Evolutionary conservation across 2,888 invertebrate species (phyloP).

Genomic region (Thera britannica): DNA sequence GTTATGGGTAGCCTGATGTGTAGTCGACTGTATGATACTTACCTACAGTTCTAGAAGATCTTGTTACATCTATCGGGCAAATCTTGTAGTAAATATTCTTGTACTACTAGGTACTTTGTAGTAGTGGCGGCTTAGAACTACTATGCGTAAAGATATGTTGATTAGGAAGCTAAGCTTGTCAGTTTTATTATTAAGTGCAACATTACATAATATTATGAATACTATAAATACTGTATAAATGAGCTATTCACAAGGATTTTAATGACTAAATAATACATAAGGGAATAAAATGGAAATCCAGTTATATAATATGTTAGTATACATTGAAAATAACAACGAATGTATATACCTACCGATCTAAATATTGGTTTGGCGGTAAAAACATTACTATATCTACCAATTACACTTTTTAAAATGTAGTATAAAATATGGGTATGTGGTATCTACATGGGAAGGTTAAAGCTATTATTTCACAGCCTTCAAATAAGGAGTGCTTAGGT

Average conservation of each 20-base stretch:
- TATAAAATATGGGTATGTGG: constrained; percentile 39
- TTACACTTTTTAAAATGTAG: constrained; percentile 10
- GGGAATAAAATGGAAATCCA: constrained; percentile 1
- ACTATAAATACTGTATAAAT: constrained; percentile 57
- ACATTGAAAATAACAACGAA: not conserved
- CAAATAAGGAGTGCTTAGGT: constrained; percentile 67
- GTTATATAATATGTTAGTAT: not conserved
- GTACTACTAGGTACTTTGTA: not conserved
- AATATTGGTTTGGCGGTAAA: not conserved
- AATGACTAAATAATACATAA: constrained; percentile 29
- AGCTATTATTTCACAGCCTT: constrained; percentile 83
- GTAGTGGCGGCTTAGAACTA: not conserved
- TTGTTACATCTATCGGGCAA: not conserved
- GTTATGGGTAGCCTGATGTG: too few relatives aligned
- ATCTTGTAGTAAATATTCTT: not conserved
- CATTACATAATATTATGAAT: constrained; percentile 28
- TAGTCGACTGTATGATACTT: too few relatives aligned
- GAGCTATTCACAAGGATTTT: constrained; percentile 53
- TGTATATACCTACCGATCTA: not conserved
- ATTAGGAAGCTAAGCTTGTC: not conserved
- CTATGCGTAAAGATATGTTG: not conserved
- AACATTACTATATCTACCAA: not conserved
- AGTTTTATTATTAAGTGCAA: constrained; percentile 19
- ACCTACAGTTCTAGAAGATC: too few relatives aligned
- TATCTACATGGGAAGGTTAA: constrained; percentile 79